Evolutionary conservation across 2,113 vertebrate genomes (phyloP).

Genomic region (Mustela nigripes): DNA sequence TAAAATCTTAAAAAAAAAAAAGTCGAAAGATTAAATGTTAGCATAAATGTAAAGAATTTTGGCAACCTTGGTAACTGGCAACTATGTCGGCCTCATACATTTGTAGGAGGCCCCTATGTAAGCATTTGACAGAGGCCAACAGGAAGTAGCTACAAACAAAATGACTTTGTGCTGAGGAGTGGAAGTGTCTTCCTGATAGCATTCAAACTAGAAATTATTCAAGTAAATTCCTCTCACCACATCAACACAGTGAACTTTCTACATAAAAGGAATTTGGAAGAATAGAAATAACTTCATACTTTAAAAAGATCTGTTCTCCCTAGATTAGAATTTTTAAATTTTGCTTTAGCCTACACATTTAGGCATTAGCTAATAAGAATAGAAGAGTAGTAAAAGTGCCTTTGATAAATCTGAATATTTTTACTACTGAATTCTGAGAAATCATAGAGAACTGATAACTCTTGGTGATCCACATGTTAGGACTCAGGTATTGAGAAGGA

Average conservation of each 20-base stretch:
- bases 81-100: not conserved
- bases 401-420: not conserved
- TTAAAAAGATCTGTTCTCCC: not conserved
- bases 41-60: not conserved
- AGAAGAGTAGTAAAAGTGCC: not conserved
- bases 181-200: not conserved
- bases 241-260: not conserved
- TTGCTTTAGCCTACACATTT: not conserved
- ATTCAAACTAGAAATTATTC: not conserved
- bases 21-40: constrained; percentile 18
- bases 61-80: not conserved
- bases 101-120: not conserved
- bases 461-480: not conserved
- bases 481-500: not conserved
- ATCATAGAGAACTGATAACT: not conserved
- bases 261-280: not conserved
- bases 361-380: not conserved
- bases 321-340: not conserved
- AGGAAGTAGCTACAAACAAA: not conserved
- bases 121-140: not conserved
- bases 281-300: not conserved
- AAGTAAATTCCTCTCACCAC: not conserved
- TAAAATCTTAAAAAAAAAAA: not conserved
- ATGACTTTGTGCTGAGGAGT: not conserved
- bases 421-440: not conserved